phyloP scores from a whole-genome alignment of 2,113 vertebrate genomes.

The Lanius ludovicianus region DNA sequence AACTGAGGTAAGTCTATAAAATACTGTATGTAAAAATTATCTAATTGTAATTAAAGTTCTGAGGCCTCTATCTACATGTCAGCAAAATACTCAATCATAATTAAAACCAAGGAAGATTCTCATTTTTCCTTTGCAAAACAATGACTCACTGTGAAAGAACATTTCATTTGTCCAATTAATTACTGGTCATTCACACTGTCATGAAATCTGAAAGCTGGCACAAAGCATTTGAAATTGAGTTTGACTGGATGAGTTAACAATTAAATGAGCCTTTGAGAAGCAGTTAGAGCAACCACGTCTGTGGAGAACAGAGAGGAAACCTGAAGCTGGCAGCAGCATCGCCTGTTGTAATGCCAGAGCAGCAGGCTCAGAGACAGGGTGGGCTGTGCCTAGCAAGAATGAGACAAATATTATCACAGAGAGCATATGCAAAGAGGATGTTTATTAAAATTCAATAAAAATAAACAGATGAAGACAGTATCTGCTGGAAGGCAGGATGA shows the following conservation, averaged over 20 bases:
- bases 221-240: background rate
- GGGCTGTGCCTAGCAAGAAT: background rate
- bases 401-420: background rate
- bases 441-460: background rate
- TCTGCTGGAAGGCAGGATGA: background rate
- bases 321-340: background rate
- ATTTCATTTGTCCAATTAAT: background rate
- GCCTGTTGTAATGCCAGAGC: background rate
- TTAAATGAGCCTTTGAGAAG: background rate
- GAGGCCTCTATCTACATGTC: background rate
- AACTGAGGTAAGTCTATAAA: background rate
- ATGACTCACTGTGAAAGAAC: background rate
- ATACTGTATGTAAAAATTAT: background rate
- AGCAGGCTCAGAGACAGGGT: background rate
- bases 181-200: background rate
- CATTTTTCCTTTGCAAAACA: background rate
- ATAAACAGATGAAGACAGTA: background rate
- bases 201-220: slow-evolving; percentile 2
- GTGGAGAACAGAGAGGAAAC: background rate
- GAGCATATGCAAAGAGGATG: background rate
- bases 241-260: background rate
- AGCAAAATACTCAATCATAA: background rate
- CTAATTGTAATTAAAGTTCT: background rate
- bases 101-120: background rate
- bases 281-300: background rate